phyloP scores from a whole-genome alignment of 2,113 vertebrate genomes.

The Cyanoliseus patagonus region DNA sequence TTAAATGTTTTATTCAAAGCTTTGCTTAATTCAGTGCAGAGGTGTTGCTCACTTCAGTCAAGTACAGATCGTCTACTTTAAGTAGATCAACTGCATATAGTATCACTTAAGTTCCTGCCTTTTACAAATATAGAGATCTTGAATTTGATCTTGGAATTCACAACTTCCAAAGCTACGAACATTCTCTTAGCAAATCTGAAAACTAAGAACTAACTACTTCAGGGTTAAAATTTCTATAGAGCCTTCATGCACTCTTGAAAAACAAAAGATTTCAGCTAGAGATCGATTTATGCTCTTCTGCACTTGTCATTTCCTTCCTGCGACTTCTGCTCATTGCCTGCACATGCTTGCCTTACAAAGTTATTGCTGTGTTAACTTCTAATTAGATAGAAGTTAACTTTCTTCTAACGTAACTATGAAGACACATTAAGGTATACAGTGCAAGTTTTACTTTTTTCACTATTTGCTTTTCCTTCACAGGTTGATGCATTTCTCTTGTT shows the following conservation, averaged over 20 bases:
- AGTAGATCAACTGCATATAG: not conserved
- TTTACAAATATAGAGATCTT: not conserved
- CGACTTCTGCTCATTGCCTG: not conserved
- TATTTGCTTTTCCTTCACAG: not conserved
- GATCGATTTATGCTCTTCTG: constrained; percentile 45
- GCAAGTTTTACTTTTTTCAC: not conserved
- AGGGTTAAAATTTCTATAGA: constrained; percentile 22
- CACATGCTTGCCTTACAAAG: constrained; percentile 39
- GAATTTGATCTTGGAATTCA: not conserved
- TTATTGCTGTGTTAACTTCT: constrained; percentile 11
- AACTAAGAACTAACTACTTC: not conserved
- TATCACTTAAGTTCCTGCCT: not conserved
- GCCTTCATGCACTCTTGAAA: not conserved
- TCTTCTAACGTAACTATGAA: not conserved
- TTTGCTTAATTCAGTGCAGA: not conserved
- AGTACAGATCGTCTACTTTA: not conserved
- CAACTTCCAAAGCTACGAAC: not conserved
- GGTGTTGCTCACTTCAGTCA: not conserved
- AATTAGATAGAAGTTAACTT: constrained; percentile 14
- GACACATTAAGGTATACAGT: not conserved
- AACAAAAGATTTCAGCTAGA: constrained; percentile 9
- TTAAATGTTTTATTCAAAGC: not conserved
- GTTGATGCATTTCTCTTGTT: not conserved
- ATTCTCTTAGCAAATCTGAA: not conserved
- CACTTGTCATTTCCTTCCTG: constrained; percentile 44